phyloP scores from a whole-genome alignment of 2,113 vertebrate genomes.

The Cyanoliseus patagonus region DNA sequence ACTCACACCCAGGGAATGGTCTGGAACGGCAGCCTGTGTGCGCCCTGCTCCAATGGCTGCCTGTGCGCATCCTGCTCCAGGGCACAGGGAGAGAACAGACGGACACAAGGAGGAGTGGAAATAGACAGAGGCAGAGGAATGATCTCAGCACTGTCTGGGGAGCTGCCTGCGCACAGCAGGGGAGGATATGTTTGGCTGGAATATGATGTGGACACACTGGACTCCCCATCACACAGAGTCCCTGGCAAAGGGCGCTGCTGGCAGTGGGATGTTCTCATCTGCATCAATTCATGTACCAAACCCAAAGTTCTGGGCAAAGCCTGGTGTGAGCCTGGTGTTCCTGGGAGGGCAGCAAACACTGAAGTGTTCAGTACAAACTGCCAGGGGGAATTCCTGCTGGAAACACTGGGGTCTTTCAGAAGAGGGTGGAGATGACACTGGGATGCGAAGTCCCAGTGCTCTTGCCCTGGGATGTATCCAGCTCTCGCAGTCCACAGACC shows the following conservation, averaged over 20 bases:
- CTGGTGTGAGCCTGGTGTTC: not conserved
- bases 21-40: not conserved
- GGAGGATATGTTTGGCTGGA: not conserved
- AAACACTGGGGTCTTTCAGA: not conserved
- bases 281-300: not conserved
- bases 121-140: not conserved
- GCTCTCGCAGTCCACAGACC: not conserved
- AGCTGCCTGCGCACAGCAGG: not conserved
- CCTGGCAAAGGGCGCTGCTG: not conserved
- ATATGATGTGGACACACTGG: not conserved
- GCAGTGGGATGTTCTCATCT: not conserved
- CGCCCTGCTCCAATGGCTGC: too few species aligned
- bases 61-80: not conserved
- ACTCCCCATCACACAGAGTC: not conserved
- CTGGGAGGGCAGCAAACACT: rapidly evolving
- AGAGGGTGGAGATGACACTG: not conserved
- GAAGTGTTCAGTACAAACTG: not conserved
- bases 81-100: not conserved
- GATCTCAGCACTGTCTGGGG: not conserved
- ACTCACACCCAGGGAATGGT: not conserved
- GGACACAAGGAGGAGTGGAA: not conserved
- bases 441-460: not conserved
- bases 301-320: not conserved
- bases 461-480: rapidly evolving
- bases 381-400: not conserved